A percentile compares a stretch with the other conserved stretches of the same genome.
These are phyloP conservation scores for Lipophrys pholis DNA, from an alignment of 2,113 vertebrate species.

Conservation along the genomic window DNA sequence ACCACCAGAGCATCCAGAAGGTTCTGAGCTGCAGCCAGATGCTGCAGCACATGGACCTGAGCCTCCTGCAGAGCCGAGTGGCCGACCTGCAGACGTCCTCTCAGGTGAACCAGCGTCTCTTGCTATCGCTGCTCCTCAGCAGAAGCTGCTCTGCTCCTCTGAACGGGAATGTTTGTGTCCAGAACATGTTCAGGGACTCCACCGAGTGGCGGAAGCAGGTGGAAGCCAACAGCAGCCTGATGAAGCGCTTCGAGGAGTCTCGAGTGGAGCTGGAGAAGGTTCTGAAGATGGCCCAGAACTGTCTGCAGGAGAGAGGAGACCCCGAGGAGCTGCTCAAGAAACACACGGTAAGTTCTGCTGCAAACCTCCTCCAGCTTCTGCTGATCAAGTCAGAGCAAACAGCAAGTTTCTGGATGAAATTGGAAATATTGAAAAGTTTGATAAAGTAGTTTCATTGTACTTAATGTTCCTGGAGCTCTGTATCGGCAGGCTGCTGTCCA, in stretches of 20 bases:
- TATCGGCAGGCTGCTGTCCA: too few species aligned
- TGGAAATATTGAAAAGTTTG: too few species aligned
- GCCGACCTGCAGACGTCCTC: conserved; percentile 89
- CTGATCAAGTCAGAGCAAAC: too few species aligned
- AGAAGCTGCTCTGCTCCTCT: too few species aligned
- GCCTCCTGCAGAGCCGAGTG: conserved; percentile 89
- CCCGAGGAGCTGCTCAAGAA: conserved; percentile 92
- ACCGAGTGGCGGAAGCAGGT: conserved; percentile 93
- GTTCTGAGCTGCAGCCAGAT: conserved; percentile 84
- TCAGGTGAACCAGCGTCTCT: conserved; percentile 81
- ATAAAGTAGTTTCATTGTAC: too few species aligned
- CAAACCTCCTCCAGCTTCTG: neutral
- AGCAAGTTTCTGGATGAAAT: too few species aligned
- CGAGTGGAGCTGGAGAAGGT: conserved; percentile 94
- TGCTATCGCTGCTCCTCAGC: too few species aligned
- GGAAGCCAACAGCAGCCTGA: conserved; percentile 93
- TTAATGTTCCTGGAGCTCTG: too few species aligned
- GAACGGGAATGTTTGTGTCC: conserved; percentile 10
- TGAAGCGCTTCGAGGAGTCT: conserved; percentile 98
- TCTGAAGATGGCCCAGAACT: conserved; percentile 88
- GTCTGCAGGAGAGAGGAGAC: conserved; percentile 90
- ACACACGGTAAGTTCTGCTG: conserved; percentile 87
- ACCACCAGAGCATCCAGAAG: conserved; percentile 90
- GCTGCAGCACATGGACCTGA: conserved; percentile 88
- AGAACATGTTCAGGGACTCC: conserved; percentile 92